Evolutionary conservation across 2,797 vertebrate genomes (phyloP).

Genomic region (Octomys mimax): DNA sequence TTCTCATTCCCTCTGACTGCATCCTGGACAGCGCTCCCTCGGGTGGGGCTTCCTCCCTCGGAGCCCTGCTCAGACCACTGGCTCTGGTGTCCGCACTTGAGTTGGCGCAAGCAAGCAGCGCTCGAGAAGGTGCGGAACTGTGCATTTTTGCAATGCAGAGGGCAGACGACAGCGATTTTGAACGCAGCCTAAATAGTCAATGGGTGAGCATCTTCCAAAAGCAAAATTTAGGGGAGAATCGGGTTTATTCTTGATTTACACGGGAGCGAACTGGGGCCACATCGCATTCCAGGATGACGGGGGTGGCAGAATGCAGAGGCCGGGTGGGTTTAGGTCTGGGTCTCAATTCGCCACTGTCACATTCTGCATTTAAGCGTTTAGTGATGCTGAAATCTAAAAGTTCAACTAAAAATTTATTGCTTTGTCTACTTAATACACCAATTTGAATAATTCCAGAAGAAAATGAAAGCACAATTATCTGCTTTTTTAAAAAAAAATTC

Average conservation of each 20-base stretch:
- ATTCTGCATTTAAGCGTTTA: slow-evolving; percentile 35
- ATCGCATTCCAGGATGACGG: background rate
- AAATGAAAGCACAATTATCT: slow-evolving; percentile 71
- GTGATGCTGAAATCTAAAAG: slow-evolving; percentile 51
- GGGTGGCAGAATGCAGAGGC: background rate
- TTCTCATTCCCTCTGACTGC: background rate
- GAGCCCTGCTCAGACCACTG: background rate
- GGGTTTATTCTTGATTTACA: background rate
- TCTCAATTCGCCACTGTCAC: background rate
- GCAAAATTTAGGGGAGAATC: background rate
- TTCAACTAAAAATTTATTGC: slow-evolving; percentile 24
- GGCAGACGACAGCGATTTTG: background rate
- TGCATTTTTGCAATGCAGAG: background rate
- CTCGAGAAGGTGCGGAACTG: background rate
- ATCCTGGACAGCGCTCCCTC: rapidly evolving
- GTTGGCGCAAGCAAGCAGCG: background rate
- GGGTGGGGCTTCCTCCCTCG: background rate
- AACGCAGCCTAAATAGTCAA: background rate
- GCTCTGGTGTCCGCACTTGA: background rate
- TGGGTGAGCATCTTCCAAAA: background rate
- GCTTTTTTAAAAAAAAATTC: slow-evolving; percentile 70
- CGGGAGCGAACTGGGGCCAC: background rate
- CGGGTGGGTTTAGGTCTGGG: background rate
- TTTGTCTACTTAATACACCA: slow-evolving; percentile 65
- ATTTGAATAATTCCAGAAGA: slow-evolving; percentile 74